Evolutionary conservation across 2,797 vertebrate species (phyloP).

Genomic region (Phrynocephalus vlangalii): DNA sequence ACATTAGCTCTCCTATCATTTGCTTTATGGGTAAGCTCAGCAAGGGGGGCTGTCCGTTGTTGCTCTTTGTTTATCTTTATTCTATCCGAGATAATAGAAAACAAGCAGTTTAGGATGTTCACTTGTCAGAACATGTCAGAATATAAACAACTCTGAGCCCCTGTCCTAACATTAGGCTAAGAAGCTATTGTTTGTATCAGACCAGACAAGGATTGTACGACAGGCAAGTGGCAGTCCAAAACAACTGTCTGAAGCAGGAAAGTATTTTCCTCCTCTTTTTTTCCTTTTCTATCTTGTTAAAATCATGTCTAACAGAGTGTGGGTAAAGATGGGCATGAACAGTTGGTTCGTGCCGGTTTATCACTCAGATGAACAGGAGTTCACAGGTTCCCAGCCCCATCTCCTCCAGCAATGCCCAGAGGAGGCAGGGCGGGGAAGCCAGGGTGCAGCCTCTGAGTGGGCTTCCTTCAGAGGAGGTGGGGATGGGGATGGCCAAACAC

Average conservation of each 20-base stretch:
- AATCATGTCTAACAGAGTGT: neutral
- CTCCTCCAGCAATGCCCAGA: too few relatives aligned
- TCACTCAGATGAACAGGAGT: too few relatives aligned
- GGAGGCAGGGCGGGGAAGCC: too few relatives aligned
- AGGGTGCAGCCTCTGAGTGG: too few relatives aligned
- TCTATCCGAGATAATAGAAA: conserved; percentile 50
- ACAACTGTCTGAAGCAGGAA: conserved; percentile 44
- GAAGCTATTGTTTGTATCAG: conserved; percentile 34
- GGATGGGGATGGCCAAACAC: too few relatives aligned
- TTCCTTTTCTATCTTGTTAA: conserved; percentile 31
- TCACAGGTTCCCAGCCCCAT: too few relatives aligned
- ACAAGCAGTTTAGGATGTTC: conserved; percentile 38
- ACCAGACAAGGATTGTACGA: conserved; percentile 30
- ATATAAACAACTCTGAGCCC: conserved; percentile 46
- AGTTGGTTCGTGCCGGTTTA: too few relatives aligned
- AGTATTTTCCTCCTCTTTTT: conserved; percentile 5
- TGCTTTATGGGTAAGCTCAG: conserved; percentile 51
- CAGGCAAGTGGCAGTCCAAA: conserved; percentile 38
- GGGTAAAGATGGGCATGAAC: too few relatives aligned
- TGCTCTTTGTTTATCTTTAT: conserved; percentile 43
- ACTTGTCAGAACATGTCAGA: conserved; percentile 42
- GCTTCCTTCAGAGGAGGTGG: too few relatives aligned
- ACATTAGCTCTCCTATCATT: conserved; percentile 65
- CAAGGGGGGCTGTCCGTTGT: conserved; percentile 21
- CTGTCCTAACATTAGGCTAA: conserved; percentile 20